A percentile compares a stretch with the other conserved stretches of the same genome.
phyloP scores from a whole-genome alignment of 2,888 invertebrate species.

The Leuctra nigra region DNA sequence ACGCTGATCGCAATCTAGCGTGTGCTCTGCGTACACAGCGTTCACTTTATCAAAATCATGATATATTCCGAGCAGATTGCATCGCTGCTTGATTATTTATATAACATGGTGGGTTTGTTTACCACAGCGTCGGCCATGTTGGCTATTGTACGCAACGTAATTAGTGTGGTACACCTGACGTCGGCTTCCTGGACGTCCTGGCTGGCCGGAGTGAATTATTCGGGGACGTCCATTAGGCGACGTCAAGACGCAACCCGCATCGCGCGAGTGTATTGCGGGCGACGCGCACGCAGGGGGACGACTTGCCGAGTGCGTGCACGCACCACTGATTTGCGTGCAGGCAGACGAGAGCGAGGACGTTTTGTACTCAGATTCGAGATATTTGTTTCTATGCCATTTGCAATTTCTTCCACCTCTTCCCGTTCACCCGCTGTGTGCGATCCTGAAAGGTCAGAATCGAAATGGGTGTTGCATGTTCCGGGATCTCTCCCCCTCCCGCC shows the following conservation, averaged over 20 bases:
- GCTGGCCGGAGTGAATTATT: too few species aligned
- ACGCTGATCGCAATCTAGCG: conserved; percentile 10
- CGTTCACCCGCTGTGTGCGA: conserved; percentile 7
- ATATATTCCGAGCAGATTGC: background rate
- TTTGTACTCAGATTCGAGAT: background rate
- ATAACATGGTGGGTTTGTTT: too few species aligned
- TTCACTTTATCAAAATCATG: background rate
- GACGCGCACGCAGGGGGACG: background rate
- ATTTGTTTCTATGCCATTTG: conserved; percentile 6
- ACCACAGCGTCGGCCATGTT: background rate
- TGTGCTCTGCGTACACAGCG: background rate
- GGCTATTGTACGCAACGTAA: background rate
- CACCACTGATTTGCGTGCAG: background rate
- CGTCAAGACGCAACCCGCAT: background rate
- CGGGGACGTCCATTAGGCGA: too few species aligned
- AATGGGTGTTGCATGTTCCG: conserved; percentile 13
- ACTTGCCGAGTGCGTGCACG: background rate
- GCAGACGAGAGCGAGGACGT: background rate
- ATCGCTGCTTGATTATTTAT: background rate
- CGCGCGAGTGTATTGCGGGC: background rate
- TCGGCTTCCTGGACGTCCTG: conserved; percentile 1
- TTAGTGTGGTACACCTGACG: background rate
- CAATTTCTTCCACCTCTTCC: conserved; percentile 11
- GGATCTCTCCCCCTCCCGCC: conserved; percentile 5
- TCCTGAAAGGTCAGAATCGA: conserved; percentile 10